Evolutionary conservation across 2,888 invertebrate species (phyloP), one percentile per base, ranked within the genome.

Genomic region (Prosapia bicincta): DNA sequence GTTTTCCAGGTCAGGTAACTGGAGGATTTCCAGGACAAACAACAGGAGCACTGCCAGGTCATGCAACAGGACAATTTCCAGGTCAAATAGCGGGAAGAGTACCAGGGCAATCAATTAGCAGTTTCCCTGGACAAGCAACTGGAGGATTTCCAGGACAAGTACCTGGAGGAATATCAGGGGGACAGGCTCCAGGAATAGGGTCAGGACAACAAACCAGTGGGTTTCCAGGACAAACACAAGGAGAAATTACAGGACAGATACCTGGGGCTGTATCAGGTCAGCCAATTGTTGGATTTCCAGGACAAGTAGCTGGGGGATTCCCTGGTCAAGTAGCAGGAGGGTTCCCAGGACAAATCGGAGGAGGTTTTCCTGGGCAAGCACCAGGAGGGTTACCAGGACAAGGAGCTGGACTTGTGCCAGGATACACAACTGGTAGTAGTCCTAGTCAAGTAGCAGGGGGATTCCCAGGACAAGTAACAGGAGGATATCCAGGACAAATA

Each of bases 1-100:
- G 78, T 65, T 69, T 69, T 30, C 79, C 80, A 25, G 80, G 78
- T 25, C 77, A 77, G 15, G 38, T 13, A 38, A 6, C 38, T 2
- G 38, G 38, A 38, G 38, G 38, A 38, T 38, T 38, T 38, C 38
- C 38, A 38, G 38, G 38, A 6, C 28, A 28, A 28, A 9, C 28
- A 28, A 28, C 3, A 6, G 9, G 3, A 28, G 28, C 5, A 9
- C 9, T 28, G 3, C 38, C 38, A 38, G 38, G 38, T 2, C 38
- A 38, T 2, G 10, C 15, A 38, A 13, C 10, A 69, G 75, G 76
- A 43, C n/a, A 30, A 23, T 28, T 10, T 65, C 77, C 77, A 38
- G 75, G 78, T 67, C 72, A 67, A 67, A 74, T 73, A 43, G 66
- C 75, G n/a, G 78, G 70, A 71, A 30, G 43, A 23, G 10, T 10